A percentile compares a stretch with the other conserved stretches of the same genome.
Evolutionary conservation across 1,140 invertebrate species (phyloP).

Genomic region (Phortica variegata): DNA sequence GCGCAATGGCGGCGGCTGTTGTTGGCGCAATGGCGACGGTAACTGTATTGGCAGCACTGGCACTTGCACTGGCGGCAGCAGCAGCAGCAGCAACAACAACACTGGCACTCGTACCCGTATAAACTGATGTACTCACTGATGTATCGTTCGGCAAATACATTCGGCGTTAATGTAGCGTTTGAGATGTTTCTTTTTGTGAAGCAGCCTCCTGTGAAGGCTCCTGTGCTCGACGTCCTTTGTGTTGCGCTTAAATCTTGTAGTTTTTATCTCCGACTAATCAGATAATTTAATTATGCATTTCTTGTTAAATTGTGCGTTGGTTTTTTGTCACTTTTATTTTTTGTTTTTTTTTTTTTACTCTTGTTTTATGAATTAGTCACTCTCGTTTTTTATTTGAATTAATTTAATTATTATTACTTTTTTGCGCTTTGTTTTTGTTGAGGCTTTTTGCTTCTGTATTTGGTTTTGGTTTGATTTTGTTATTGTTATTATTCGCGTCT

Average conservation of each 20-base stretch:
- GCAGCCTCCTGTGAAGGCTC: no score
- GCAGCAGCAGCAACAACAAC: conserved; percentile 4
- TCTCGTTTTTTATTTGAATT: no score
- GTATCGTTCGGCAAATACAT: conserved; percentile 40
- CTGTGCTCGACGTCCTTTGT: no score
- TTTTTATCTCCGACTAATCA: conserved; percentile 9
- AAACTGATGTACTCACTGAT: conserved; percentile 17
- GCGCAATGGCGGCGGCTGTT: background rate
- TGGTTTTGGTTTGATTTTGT: background rate
- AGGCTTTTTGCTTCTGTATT: background rate
- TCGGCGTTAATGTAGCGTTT: conserved; percentile 18
- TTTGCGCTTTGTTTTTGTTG: background rate
- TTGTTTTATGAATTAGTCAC: no score
- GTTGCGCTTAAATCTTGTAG: no score
- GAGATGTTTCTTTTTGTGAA: no score
- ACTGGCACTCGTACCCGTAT: conserved; percentile 6
- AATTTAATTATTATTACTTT: conserved; percentile 7
- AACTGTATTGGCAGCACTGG: conserved; percentile 3
- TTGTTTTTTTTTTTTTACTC: no score
- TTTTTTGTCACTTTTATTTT: no score
- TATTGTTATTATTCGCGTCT: background rate
- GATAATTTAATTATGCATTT: no score
- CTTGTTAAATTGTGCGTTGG: no score
- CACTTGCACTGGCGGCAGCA: conserved; percentile 2
- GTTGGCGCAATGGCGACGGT: background rate